Base-by-base conservation (phyloP, 2,888 invertebrate genomes). In the Dryobotodes eremita region DNA sequence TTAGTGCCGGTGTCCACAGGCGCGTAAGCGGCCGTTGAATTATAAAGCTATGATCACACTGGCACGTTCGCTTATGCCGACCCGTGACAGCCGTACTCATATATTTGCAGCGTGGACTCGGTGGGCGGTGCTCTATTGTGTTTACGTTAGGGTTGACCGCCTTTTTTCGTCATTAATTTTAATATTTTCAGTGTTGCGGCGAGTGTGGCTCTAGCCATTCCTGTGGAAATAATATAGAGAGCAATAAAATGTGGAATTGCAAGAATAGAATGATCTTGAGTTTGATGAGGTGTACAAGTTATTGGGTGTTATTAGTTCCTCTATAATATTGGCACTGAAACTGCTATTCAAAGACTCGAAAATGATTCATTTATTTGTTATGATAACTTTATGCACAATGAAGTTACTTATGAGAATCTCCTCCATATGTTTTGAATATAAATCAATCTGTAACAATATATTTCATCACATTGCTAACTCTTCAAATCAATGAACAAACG, bases 111-210 rank as follows among this genome's bases (percentile, higher is more conserved):
- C 87, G 86, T 88, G 89, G 87, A 84, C 87, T 89, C 87, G 86
- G 88, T 94, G 93, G 94, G 94, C 93, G 92, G 94, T 89, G 83
- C 57, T 88, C 93, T 93, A 93, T 94, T 94, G 93, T 93, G 90
- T 91, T 90, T 77, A 82, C 61, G 36, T 53, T 85, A 89, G 89
- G 89, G 89, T 81, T 89, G 83, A 65, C 73, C 71, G 68, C 50
- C 8, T 72, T 77, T 77, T 77, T 79, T 55, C 62, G 23, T 77
- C 71, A 74, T 80, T 72, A 72, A 84, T 79, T 82, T 71, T 50
- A 59, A 76, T 83, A 66, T 74, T 86, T 84, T 84, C 61, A 75
- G 26, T 46, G 36, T 76, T 68, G 55, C 23, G 64, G 66, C 20
- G 26, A 75, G 53, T 61, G 62, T 71, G 65, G n/a, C 55, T 36